phyloP scores from a whole-genome alignment of 2,113 vertebrate genomes.

The Smithornis capensis region DNA sequence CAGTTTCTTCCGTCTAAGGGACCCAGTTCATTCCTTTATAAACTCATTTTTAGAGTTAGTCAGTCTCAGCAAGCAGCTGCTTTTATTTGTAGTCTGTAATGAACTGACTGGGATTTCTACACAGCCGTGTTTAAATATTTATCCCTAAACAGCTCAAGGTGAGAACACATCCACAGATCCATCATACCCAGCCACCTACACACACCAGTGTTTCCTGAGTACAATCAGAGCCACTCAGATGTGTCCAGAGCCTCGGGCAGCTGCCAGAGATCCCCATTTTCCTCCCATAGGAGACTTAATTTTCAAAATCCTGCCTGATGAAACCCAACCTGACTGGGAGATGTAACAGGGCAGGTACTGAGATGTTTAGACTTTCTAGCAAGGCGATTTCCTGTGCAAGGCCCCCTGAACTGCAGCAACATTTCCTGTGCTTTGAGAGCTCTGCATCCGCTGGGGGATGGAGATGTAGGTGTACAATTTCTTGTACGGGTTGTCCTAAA shows the following conservation, averaged over 20 bases:
- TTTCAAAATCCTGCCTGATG: background rate
- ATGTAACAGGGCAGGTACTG: background rate
- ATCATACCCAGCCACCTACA: background rate
- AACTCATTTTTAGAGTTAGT: constrained; percentile 1
- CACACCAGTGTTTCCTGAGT: rapidly evolving
- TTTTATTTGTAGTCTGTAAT: background rate
- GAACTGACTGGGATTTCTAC: background rate
- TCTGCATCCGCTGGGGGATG: background rate
- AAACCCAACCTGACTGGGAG: background rate
- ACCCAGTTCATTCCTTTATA: background rate
- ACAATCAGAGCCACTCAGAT: background rate
- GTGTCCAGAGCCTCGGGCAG: background rate
- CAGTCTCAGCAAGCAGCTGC: constrained; percentile 1
- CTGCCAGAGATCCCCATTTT: background rate
- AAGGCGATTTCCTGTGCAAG: background rate
- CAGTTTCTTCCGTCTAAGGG: background rate
- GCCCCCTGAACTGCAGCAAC: background rate
- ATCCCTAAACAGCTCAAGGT: constrained; percentile 1
- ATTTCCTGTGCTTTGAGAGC: background rate
- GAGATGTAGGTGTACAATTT: background rate
- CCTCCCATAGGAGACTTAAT: background rate
- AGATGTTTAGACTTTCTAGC: background rate
- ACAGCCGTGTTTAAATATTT: background rate
- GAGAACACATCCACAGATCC: background rate
- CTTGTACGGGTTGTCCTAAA: background rate